Base-by-base conservation (phyloP, 2,888 invertebrate species). In the Syrista parreyssii region DNA sequence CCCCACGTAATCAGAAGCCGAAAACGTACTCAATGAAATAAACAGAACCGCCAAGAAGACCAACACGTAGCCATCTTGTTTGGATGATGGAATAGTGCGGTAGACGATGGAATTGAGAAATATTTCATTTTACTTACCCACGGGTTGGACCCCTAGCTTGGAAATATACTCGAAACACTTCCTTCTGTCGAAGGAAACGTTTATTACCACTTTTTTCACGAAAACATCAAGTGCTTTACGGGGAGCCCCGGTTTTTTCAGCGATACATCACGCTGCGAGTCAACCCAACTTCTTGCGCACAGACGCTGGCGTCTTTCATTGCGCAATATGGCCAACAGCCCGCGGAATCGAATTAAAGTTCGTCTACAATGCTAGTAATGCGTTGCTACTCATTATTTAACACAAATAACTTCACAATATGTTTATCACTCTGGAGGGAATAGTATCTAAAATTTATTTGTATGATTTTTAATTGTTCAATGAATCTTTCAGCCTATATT, bases 61-160 rank as follows among this genome's bases (percentile, higher is more conserved):
- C 79, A 80, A 55, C 55, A 55, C 74, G 84, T 78, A 79, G 88
- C 88, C 88, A 88, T 88, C 87, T 88, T 88, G 88, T 87, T 88
- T 86, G 83, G 81, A 73, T 76, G 82, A 80, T 80, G 80, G 78
- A 77, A 72, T 68, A 36, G 31, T 75, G 68, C 74, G 68, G 12
- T 4, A 30, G 71, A 71, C 32, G 71, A 11, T 71, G 71, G 71
- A 32, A 33, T 12, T 31, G 68, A 9, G 15, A 12, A 68, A 75
- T 31, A 68, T 40, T 68, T 40, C 30, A 31, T 33, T 23, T 74
- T 36, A 78, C 78, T 78, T 40, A 78, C 78, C 78, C 75, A 35
- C 32, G 40, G 35, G 31, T 35, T 36, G 75, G 36, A 72, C 35
- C 30, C 74, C 74, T 68, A 75, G 55, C 78, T 75, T 36, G 75